Evolutionary conservation across 2,888 invertebrate species (phyloP).

Genomic region (Drosophila flavopinicola): DNA sequence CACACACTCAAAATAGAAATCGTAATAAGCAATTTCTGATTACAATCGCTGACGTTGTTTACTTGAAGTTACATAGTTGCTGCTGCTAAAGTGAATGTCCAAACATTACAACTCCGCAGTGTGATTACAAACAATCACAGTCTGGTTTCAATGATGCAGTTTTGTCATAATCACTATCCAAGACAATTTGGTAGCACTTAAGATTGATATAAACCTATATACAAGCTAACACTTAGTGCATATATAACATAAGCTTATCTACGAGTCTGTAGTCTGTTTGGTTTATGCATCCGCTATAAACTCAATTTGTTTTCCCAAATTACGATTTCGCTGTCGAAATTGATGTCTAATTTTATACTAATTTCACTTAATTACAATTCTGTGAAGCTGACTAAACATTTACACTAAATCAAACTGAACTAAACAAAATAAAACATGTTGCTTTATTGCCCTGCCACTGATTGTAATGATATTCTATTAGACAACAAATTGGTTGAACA

Average conservation of each 20-base stretch:
- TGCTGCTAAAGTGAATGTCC: constrained; percentile 48
- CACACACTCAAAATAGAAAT: constrained; percentile 36
- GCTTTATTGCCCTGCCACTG: not conserved
- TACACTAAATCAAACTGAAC: constrained; percentile 1
- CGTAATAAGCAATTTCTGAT: constrained; percentile 59
- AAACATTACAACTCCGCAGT: constrained; percentile 25
- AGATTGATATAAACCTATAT: constrained; percentile 8
- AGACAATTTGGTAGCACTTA: constrained; percentile 45
- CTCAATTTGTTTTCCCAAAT: constrained; percentile 12
- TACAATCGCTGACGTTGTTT: constrained; percentile 34
- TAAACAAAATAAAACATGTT: constrained; percentile 2
- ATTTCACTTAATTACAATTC: constrained; percentile 11
- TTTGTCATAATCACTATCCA: constrained; percentile 46
- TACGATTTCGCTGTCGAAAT: constrained; percentile 27
- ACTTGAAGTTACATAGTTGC: constrained; percentile 6
- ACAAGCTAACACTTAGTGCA: constrained; percentile 3
- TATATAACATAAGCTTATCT: not conserved
- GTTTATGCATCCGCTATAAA: constrained; percentile 42
- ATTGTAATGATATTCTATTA: not conserved
- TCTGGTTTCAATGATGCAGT: constrained; percentile 40
- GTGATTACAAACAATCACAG: constrained; percentile 18
- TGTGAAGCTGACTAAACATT: constrained; percentile 2
- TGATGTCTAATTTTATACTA: constrained; percentile 37
- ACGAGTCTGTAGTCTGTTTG: constrained; percentile 24
- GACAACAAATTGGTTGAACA: not conserved